Evolutionary conservation across 2,113 vertebrate species (phyloP), one percentile per base, ranked within the genome.

Genomic region (Parotia lawesii): DNA sequence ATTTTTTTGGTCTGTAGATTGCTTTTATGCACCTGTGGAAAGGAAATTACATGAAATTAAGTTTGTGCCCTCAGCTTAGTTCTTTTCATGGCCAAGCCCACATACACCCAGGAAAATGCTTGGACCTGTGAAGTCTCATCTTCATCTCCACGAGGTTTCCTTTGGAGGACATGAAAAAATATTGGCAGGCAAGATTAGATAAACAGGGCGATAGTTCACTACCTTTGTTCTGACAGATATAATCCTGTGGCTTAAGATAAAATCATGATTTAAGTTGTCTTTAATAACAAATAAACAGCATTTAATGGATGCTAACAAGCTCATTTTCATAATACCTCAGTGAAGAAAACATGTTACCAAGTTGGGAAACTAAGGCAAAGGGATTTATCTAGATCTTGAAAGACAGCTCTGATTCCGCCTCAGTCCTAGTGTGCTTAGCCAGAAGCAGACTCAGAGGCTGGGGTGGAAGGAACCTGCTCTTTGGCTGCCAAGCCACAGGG

Each of bases 61-160:
- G 21, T 75, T 66, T 47, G 35, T 69, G 35, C 10, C 10, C 7
- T 73, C 37, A 10, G 2, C 56, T 44, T 40, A 24, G 25, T 70
- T 69, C 29, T 48, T 3, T 65, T 20, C 2, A 0, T 78, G 57
- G 13, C 29, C 44, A 84, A 69, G 28, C 9, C 29, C 0, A 0
- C 48, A 33, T 20, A 67, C 28, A 53, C 28, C 3, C 20, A 35
- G 38, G 56, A 80, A 29, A 90, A 38, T 45, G 37, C n/a, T 56
- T 48, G 45, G 28, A 84, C 20, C 67, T 91, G 27, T 64, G 45
- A 69, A 85, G 45, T 18, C 57, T 82, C 3, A 2, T 78, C 28
- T 60, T 82, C 24, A 40, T 42, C 37, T 87, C 31, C 45, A 33
- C 13, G 18, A 33, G 8, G 4, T 48, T 75, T 94, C 31, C 48